phyloP scores from a whole-genome alignment of 2,797 vertebrate genomes.

The Thunnus albacares region DNA sequence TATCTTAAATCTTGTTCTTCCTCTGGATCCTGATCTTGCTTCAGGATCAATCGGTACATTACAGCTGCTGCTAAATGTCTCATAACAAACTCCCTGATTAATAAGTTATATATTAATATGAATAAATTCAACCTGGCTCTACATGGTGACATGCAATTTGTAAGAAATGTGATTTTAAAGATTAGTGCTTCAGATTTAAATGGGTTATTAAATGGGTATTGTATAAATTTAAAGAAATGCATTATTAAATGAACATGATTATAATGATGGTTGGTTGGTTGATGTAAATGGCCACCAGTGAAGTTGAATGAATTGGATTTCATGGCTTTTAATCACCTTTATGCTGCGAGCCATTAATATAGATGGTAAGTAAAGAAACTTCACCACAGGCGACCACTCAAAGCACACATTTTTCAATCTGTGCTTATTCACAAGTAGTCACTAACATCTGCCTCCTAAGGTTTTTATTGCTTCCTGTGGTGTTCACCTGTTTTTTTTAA shows the following conservation, averaged over 20 bases:
- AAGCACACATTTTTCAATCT: not conserved
- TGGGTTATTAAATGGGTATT: not conserved
- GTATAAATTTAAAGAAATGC: not conserved
- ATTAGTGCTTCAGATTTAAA: not conserved
- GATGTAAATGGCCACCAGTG: not conserved
- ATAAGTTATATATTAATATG: too few species aligned
- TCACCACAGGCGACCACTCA: conserved; percentile 13
- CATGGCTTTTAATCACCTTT: conserved; percentile 8
- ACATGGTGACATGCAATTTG: not conserved
- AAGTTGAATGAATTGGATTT: not conserved
- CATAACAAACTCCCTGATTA: not conserved
- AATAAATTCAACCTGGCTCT: not conserved
- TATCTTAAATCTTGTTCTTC: too few species aligned
- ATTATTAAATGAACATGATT: not conserved
- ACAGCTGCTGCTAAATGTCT: too few species aligned
- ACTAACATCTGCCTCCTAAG: conserved; percentile 2
- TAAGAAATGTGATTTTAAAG: not conserved
- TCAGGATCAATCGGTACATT: not conserved
- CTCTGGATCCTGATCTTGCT: too few species aligned
- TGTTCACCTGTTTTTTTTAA: not conserved
- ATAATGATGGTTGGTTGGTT: not conserved
- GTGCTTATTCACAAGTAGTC: conserved; percentile 23
- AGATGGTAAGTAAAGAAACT: not conserved
- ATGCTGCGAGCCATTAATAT: not conserved
- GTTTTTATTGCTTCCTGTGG: conserved; percentile 29